Evolutionary conservation across 2,888 invertebrate genomes (phyloP), one percentile per base, ranked within the genome.

Genomic region (Eilema griseolum): DNA sequence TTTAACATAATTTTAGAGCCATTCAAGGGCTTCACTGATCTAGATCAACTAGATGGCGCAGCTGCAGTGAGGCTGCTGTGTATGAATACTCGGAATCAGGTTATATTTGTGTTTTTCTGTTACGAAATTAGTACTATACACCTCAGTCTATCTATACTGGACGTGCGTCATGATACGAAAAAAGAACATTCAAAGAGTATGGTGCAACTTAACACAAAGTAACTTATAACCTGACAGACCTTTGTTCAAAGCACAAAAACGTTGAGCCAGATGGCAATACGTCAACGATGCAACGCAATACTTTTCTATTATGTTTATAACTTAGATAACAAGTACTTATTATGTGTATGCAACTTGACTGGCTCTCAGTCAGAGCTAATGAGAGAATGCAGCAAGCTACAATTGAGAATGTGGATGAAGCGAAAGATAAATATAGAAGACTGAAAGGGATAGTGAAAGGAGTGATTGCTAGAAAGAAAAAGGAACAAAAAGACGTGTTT

Each of bases 171-270:
- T 20, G 20, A 8, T n/a, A 52, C n/a, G n/a, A 20, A 52, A 52
- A 20, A n/a, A 52, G 2, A 8, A n/a, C 16, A 52, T 52, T 10
- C 20, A 52, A n/a, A 52, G 10, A n/a, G 10, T 52, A 52, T n/a
- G 0, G 8, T n/a, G 7, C n/a, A 52, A 52, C 52, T 10, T 52
- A 52, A 52, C 52, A 52, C n/a, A 52, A 20, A 52, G 20, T 7
- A 20, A 46, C 20, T 20, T 46, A 80, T 84, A n/a, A n/a, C n/a
- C n/a, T n/a, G 28, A 71, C 64, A 79, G 73, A 70, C 70, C 83
- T 86, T 87, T 84, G 82, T 82, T 79, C 52, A 52, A 60, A 41
- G n/a, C 20, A 20, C 72, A 73, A 67, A 23, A 71, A 68, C 77
- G 74, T 61, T 77, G 67, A 46, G 60, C 63, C 71, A 75, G 71